Base-by-base conservation (phyloP, 2,888 invertebrate species). In the Drosophila bunnanda region DNA sequence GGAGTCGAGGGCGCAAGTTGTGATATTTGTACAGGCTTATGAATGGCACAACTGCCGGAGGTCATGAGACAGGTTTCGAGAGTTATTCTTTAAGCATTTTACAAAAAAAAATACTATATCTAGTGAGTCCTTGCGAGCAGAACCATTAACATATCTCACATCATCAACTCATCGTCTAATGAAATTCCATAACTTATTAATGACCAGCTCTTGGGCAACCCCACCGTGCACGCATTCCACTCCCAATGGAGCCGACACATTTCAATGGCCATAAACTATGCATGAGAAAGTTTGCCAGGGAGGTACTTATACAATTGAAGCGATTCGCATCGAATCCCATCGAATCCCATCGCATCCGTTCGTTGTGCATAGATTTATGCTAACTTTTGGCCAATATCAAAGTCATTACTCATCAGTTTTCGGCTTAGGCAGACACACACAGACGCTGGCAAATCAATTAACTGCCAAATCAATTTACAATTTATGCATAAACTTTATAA, bases 401-500 rank as follows among this genome's bases (percentile, higher is more conserved):
- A 55, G 74, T 54, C 70, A 67, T 61, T 56, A 44, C 75, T 74
- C 75, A 74, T 71, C 62, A 38, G 69, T 72, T 70, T 64, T 50
- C 43, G 64, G 66, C 66, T 50, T 41, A 65, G 39, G 13, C 56
- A 13, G 22, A 38, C 38, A 43, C 66, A 39, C 17, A 48, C 9
- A 38, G 50, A 68, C 50, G 41, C 48, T 48, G 66, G 82, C 76
- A 75, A 87, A 83, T 89, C 83, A 83, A 83, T 83, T 83, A 83
- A 81, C 89, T 89, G 87, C 76, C 72, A 84, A 87, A 87, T 87
- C 85, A 89, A 89, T 83, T 83, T 86, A 39, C 71, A 87, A 83
- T 89, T 83, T 83, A 83, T 83, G 89, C 89, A 83, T 83, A 87
- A 83, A 83, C 67, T 83, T 89, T 87, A 89, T 87, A 86, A 87